Conservation (phyloP, 2,797 vertebrate genomes). For the Silurus lanzhouensis region DNA sequence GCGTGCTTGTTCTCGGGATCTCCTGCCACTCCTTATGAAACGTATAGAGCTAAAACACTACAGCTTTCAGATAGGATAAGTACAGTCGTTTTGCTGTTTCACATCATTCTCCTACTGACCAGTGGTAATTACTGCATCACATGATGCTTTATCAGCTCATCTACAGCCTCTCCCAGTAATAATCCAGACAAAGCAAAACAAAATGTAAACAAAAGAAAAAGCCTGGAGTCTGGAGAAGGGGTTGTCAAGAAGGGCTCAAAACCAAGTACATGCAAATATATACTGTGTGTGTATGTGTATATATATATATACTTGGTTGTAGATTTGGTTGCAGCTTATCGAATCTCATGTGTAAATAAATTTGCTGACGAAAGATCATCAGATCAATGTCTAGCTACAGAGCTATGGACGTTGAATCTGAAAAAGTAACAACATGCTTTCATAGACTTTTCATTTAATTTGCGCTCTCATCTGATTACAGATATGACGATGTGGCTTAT, state of each 20-base stretch:
- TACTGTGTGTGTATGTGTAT: too few species aligned
- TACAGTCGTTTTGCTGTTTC: not conserved
- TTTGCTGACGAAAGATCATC: not conserved
- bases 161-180: conserved; percentile 35
- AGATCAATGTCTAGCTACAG: not conserved
- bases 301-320: too few species aligned
- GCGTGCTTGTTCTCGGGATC: not conserved
- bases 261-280: not conserved
- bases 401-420: not conserved
- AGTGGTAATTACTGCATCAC: conserved; percentile 24
- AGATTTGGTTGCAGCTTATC: not conserved
- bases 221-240: not conserved
- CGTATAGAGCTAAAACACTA: not conserved
- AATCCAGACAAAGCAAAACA: conserved; percentile 12
- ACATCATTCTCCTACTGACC: not conserved
- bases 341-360: not conserved
- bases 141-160: conserved; percentile 31
- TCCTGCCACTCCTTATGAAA: not conserved
- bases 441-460: not conserved
- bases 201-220: not conserved
- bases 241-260: not conserved
- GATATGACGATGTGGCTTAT: not conserved
- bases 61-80: not conserved
- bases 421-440: not conserved
- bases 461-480: not conserved